Evolutionary conservation across 1,140 invertebrate genomes (phyloP).

Genomic region (Philotrypesis tridentata): DNA sequence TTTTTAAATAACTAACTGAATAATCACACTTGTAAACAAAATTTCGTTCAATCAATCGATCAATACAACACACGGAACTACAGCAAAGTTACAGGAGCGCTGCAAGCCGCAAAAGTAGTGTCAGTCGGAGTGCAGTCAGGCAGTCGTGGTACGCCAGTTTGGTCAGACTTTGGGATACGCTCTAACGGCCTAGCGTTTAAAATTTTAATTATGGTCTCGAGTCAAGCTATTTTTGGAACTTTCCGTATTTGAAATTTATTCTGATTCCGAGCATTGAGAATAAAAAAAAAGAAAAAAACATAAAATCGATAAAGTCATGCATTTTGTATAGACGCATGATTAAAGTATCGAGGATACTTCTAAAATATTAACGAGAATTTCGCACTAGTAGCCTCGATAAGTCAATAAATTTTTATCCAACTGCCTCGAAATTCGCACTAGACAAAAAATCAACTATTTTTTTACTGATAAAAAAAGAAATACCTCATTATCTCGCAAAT

Average conservation of each 20-base stretch:
- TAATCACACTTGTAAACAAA: background rate
- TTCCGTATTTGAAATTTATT: background rate
- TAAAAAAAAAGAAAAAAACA: no score
- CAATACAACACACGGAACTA: background rate
- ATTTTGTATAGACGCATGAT: background rate
- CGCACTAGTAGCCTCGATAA: background rate
- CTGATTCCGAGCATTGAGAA: background rate
- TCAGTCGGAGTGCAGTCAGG: background rate
- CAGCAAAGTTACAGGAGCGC: background rate
- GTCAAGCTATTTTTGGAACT: background rate
- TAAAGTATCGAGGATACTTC: background rate
- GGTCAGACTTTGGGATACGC: background rate
- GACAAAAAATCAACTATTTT: no score
- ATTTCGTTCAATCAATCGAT: background rate
- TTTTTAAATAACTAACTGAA: conserved; percentile 16
- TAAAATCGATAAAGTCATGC: no score
- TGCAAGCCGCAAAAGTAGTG: background rate
- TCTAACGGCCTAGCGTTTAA: background rate
- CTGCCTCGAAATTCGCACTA: background rate
- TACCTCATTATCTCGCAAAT: no score
- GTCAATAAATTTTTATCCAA: background rate
- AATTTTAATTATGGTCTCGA: background rate
- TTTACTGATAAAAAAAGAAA: no score
- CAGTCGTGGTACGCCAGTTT: background rate
- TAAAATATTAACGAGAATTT: background rate